Base-by-base conservation (phyloP, 2,797 vertebrate species). In the Botia kubotai region DNA sequence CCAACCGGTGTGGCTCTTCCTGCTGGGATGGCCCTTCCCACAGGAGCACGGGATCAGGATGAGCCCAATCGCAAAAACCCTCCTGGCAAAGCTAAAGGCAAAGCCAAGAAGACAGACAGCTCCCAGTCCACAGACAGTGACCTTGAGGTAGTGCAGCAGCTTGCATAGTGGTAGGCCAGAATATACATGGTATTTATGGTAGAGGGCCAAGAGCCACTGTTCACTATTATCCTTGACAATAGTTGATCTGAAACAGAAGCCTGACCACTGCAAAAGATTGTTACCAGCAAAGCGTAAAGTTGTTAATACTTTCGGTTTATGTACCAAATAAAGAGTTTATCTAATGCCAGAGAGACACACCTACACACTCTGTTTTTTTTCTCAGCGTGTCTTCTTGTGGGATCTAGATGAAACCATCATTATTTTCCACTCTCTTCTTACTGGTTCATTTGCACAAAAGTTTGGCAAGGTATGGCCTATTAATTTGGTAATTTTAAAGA, bases 381-480 rank as follows among this genome's bases (percentile, higher is more conserved):
- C 65, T 70, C 81, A 99, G 98, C 89, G 98, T 12, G 93, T 99
- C 82, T 99, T 99, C 81, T 91, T 99, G 43, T 99, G 98, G 98
- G 98, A 99, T 90, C 90, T 99, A 92, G 98, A 99, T 83, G 98
- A 99, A 90, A 99, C 97, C 85, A 99, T 99, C 85, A 99, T 99
- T 53, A 97, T 99, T 88, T 99, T 99, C 93, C 98, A 99, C 88
- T 99, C 98, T 0, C 96, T 99, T 86, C 97, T 99, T 87, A 99
- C 97, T 1, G 98, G 98, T 80, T 97, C 97, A 71, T 99, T 96
- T 2, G 98, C 97, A 6, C 97, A 99, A 89, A 98, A 98, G 87
- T 99, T 98, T 82, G 95, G 96, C 89, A 99, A 99, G 97, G 98
- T 99, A 29, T 50, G 87, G 80, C 7, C 33, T 8, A 29, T 82